These are phyloP conservation scores for Progne subis DNA, from an alignment of 2,113 vertebrate species.

Conservation along the genomic window DNA sequence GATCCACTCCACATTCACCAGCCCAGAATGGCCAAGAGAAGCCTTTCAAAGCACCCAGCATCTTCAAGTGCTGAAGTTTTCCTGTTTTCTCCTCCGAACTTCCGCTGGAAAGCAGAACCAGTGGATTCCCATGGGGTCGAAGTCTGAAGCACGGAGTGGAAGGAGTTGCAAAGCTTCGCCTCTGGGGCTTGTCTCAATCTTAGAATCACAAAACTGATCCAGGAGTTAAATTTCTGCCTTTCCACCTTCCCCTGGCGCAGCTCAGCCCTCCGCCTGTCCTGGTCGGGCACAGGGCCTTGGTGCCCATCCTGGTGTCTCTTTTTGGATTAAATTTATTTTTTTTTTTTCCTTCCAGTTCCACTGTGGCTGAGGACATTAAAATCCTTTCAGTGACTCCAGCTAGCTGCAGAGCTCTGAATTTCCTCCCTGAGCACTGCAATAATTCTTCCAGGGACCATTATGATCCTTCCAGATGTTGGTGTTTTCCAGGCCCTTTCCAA, in stretches of 20 bases:
- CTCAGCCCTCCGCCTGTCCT: background rate
- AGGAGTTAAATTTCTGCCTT: background rate
- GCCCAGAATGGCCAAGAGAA: background rate
- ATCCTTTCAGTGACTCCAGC: constrained; percentile 16
- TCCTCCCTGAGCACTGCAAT: constrained; percentile 1
- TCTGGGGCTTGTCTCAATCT: background rate
- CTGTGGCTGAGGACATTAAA: background rate
- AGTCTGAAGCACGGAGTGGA: background rate
- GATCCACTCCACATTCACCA: background rate
- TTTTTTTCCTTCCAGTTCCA: background rate
- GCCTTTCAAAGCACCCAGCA: background rate
- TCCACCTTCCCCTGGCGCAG: background rate
- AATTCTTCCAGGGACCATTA: constrained; percentile 16
- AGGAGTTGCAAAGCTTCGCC: background rate
- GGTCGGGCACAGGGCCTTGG: background rate
- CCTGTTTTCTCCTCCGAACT: background rate
- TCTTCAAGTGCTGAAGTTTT: background rate
- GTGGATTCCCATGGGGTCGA: background rate
- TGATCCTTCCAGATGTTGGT: constrained; percentile 58
- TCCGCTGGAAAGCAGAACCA: background rate
- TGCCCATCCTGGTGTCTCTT: background rate
- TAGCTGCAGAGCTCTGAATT: constrained; percentile 28
- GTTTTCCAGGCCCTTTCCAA: constrained; percentile 34
- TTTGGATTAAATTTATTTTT: background rate
- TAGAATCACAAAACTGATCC: background rate